Base-by-base conservation (phyloP, 2,113 vertebrate genomes). In the Sus scrofa region DNA sequence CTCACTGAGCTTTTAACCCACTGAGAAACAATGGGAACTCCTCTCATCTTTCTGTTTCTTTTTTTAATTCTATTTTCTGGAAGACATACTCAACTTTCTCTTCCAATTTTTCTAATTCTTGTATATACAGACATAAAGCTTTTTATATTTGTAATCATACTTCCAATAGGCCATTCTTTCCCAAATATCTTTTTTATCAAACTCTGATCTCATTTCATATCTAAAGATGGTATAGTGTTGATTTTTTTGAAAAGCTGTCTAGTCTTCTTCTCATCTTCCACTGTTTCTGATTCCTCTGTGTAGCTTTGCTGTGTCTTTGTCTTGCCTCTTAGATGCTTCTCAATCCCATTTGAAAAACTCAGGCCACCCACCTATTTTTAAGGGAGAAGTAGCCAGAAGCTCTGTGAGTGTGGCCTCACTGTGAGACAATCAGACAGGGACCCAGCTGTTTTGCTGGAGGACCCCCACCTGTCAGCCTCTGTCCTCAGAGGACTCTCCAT, bases 61-160 rank as follows among this genome's bases (percentile, higher is more conserved):
- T 34, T 11, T 62, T 85, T 89, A 81, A 63, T n/a, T 79, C 70
- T 68, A 6, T 79, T 88, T 88, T 94, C 84, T 89, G 6, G 30
- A 86, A 96, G 52, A 71, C 7, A 68, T 63, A 87, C 7, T 73
- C 52, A 79, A 88, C 32, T 91, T 74, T 52, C 89, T 86, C 74
- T 78, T 88, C 62, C 50, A 63, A 32, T 56, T 71, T 73, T 73
- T 74, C 74, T 94, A 71, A 89, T 16, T 96, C 60, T 94, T 86
- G 30, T 54, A 24, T 44, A 44, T 44, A 44, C 44, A 44, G 44
- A 44, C 8, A 44, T 32, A 39, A 89, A 85, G 54, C 67, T 37
- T 63, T 67, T 94, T 96, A 82, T 16, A 91, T 88, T 22, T 86
- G 63, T 19, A 65, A 79, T 52, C 34, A 58, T 22, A 83, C 26